These are phyloP conservation scores for Aphyosemion australe DNA, from an alignment of 2,113 vertebrate species.

Conservation along the genomic window DNA sequence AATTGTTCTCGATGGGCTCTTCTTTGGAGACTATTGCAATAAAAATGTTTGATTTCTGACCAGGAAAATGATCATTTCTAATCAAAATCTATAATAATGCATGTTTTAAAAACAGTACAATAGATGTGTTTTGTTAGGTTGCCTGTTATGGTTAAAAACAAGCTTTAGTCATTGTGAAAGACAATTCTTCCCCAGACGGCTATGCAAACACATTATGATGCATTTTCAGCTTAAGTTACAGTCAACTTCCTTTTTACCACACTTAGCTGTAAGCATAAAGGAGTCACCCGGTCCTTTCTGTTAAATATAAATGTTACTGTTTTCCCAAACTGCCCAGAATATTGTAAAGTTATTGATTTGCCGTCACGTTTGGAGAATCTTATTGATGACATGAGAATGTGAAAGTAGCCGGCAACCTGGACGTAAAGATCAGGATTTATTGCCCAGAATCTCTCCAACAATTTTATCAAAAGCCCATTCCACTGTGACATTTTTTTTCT, in stretches of 20 bases:
- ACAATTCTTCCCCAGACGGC: conserved; percentile 36
- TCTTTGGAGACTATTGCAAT: conserved; percentile 30
- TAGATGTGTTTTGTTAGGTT: neutral
- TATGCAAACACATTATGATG: conserved; percentile 53
- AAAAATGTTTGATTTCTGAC: conserved; percentile 1
- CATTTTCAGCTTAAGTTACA: conserved; percentile 66
- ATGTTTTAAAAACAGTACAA: neutral
- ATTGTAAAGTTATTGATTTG: conserved; percentile 93
- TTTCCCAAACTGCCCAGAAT: conserved; percentile 85
- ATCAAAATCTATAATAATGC: too few species aligned
- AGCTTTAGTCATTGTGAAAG: conserved; percentile 27
- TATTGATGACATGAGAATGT: conserved; percentile 97
- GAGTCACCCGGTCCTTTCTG: conserved; percentile 59
- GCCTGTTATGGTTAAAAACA: neutral
- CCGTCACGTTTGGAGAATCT: conserved; percentile 88
- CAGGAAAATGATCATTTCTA: too few species aligned
- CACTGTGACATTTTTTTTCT: conserved; percentile 95
- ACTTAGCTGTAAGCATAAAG: conserved; percentile 38
- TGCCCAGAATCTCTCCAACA: conserved; percentile 98
- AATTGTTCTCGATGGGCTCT: conserved; percentile 18
- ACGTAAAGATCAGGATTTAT: conserved; percentile 99
- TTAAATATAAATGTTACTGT: conserved; percentile 82
- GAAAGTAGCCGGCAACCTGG: conserved; percentile 93
- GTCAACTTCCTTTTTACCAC: conserved; percentile 38
- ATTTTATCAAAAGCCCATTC: conserved; percentile 99